Evolutionary conservation across 2,888 invertebrate species (phyloP).

Genomic region (Lasioglossum marginatum): DNA sequence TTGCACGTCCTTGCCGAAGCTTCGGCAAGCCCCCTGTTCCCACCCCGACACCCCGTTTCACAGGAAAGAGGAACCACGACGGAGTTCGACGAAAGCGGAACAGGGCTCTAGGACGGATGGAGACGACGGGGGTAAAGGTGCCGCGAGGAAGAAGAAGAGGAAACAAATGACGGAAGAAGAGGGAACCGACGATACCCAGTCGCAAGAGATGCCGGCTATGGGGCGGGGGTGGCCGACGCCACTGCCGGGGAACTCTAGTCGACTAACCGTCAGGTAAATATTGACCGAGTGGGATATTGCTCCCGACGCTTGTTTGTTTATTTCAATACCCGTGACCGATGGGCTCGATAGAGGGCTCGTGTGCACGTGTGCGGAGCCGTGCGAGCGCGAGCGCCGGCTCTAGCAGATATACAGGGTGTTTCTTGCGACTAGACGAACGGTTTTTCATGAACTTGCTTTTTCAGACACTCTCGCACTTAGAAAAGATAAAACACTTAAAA

Average conservation of each 20-base stretch:
- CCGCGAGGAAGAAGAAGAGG: slow-evolving; percentile 4
- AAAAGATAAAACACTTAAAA: too few species aligned
- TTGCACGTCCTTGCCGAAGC: slow-evolving; percentile 46
- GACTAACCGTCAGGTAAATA: slow-evolving; percentile 84
- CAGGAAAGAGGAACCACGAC: slow-evolving; percentile 34
- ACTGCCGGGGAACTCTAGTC: slow-evolving; percentile 73
- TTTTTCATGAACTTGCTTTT: neutral
- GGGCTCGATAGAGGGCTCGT: slow-evolving; percentile 71
- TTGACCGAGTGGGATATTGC: slow-evolving; percentile 84
- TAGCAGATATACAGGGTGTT: neutral
- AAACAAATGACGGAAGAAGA: slow-evolving; percentile 32
- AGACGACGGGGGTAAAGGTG: slow-evolving; percentile 33
- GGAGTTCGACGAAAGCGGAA: neutral
- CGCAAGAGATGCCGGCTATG: slow-evolving; percentile 13
- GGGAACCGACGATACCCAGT: slow-evolving; percentile 18
- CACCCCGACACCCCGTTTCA: neutral
- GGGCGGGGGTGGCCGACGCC: slow-evolving; percentile 59
- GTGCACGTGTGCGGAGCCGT: slow-evolving; percentile 45
- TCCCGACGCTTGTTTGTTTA: slow-evolving; percentile 84
- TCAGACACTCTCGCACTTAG: too few species aligned
- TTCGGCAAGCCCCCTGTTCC: slow-evolving; percentile 10
- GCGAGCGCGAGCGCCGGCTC: slow-evolving; percentile 7
- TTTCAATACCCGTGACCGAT: slow-evolving; percentile 83
- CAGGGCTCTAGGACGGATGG: slow-evolving; percentile 7
- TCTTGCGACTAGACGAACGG: neutral